Conservation (phyloP, 2,888 invertebrate genomes). For the Pseudanteris insignis region DNA sequence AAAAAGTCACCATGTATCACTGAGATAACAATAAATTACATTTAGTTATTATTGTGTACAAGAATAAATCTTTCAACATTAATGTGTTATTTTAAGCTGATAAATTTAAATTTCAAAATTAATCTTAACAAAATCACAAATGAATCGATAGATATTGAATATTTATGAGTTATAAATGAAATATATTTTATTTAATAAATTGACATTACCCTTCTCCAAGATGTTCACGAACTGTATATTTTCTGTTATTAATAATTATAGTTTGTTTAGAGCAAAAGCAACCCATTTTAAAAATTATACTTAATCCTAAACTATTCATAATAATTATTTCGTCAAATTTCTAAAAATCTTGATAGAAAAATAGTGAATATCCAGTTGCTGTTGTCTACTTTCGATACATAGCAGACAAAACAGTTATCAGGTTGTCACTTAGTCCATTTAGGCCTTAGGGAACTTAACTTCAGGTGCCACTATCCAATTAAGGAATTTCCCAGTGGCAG, state of each 20-base stretch:
- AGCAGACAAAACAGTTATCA: too few relatives aligned
- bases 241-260: conserved; percentile 75
- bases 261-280: conserved; percentile 81
- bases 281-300: conserved; percentile 76
- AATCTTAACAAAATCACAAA: too few relatives aligned
- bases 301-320: conserved; percentile 78
- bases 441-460: too few relatives aligned
- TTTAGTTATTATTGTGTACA: too few relatives aligned
- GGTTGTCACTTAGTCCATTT: too few relatives aligned
- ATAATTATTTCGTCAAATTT: not conserved
- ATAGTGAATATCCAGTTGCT: conserved; percentile 22
- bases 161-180: not conserved
- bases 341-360: not conserved
- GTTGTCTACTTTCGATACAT: conserved; percentile 9
- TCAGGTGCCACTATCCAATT: too few relatives aligned
- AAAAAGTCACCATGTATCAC: too few relatives aligned
- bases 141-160: not conserved
- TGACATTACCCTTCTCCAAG: conserved; percentile 78
- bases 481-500: too few relatives aligned
- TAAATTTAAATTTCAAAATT: too few relatives aligned
- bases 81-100: too few relatives aligned
- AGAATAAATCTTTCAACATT: too few relatives aligned
- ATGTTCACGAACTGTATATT: conserved; percentile 75
- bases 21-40: too few relatives aligned
- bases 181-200: not conserved